Base-by-base conservation (phyloP, 2,888 invertebrate genomes). In the Abscondita cerata region DNA sequence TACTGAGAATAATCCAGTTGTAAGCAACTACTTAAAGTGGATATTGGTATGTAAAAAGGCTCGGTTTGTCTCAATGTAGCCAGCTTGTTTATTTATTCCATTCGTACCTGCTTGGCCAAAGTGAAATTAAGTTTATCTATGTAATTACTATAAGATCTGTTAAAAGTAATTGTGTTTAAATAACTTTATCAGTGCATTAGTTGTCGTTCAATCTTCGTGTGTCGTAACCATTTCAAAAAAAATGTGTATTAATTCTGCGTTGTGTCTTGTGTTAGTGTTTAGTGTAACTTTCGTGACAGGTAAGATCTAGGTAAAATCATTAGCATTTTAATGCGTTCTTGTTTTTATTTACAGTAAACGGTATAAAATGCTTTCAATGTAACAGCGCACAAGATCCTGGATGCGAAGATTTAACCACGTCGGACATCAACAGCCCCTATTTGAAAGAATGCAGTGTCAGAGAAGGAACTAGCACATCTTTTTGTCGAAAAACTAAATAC, bases 361-460 rank as follows among this genome's bases (percentile, higher is more conserved):
- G 83, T 1, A 84, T 89, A 66, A 82, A 82, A 47, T 93, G 93
- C 74, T 91, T 87, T 79, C 89, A 90, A 67, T 93, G 93, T 80
- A 91, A 88, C 77, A 91, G 92, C 36, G 82, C 81, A 52, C 83
- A 86, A 72, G 86, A 91, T 78, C 83, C 85, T 9, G 87, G 87
- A 78, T 92, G 92, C 75, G 80, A 81, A 19, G 84, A 84, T 64
- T 83, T 88, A 70, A 82, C 85, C 67, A 79, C 81, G 46, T 84
- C 85, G 60, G 83, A 82, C 1, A 84, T 86, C 11, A 83, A 82
- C 13, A 80, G 85, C 25, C 59, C 59, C 11, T 83, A 83, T 44
- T 74, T 79, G 0, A 78, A 79, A 47, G 78, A 81, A 59, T 85
- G 85, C 46, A 65, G 70, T 1, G 72, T 70, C 13, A 73, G 73